Percentiles rank a stretch among this genome's conserved stretches.
Evolutionary conservation across 2,888 invertebrate species (phyloP).

Genomic region (Clunio marinus): DNA sequence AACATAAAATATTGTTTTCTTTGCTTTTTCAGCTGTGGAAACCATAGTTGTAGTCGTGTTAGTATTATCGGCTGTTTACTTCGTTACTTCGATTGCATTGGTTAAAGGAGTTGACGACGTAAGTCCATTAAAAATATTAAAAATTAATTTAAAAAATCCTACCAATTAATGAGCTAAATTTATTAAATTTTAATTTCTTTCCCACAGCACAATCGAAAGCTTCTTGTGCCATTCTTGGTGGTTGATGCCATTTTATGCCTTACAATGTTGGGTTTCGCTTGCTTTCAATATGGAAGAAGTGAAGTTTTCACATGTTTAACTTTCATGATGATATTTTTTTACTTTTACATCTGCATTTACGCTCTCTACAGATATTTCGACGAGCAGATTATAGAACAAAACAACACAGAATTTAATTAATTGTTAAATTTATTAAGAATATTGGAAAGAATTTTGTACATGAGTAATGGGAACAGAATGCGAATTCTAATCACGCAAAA

Average conservation of each 20-base stretch:
- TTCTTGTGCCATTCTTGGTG: not conserved
- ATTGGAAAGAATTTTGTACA: not conserved
- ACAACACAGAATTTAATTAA: not conserved
- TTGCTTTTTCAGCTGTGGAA: conserved; percentile 4
- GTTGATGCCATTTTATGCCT: not conserved
- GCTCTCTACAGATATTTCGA: conserved; percentile 18
- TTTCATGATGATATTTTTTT: not conserved
- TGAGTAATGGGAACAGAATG: no score
- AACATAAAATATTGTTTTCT: no score
- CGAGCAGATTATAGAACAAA: no score
- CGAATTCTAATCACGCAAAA: no score
- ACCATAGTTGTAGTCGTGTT: not conserved
- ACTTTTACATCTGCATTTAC: conserved; percentile 15
- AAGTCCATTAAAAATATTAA: no score
- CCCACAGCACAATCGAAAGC: not conserved
- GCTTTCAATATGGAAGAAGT: not conserved
- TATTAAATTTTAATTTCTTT: not conserved
- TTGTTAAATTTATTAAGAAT: not conserved
- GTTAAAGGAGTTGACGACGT: not conserved
- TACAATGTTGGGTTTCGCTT: not conserved
- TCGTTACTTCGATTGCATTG: not conserved
- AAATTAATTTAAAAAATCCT: no score
- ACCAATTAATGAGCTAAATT: no score
- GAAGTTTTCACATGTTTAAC: not conserved
- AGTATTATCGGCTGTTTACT: not conserved